These are phyloP conservation scores for Aphelinus certus DNA, from an alignment of 1,140 invertebrate genomes.

Conservation along the genomic window DNA sequence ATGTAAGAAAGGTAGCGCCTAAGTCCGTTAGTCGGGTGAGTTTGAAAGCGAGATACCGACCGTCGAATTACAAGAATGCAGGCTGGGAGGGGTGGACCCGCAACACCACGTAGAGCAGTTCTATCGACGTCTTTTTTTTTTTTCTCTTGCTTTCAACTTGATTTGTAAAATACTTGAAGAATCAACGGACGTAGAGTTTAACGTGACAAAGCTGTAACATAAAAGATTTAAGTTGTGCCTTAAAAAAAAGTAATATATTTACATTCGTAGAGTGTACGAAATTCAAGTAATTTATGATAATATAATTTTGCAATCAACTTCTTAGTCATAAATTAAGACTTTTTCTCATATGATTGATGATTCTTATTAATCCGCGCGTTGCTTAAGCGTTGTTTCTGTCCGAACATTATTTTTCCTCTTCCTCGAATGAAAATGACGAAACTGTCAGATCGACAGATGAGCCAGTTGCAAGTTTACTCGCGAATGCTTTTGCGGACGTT, in stretches of 20 bases:
- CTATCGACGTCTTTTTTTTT: too few species aligned
- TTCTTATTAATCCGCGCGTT: neutral
- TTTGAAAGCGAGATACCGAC: slow-evolving; percentile 12
- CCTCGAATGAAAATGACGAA: neutral
- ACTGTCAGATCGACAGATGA: slow-evolving; percentile 18
- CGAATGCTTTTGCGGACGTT: slow-evolving; percentile 18
- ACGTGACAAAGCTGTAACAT: slow-evolving; percentile 35
- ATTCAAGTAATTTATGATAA: slow-evolving; percentile 39
- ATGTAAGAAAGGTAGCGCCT: slow-evolving; percentile 39
- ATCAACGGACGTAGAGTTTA: slow-evolving; percentile 32
- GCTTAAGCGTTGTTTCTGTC: too few species aligned
- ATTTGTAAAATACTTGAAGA: slow-evolving; percentile 40
- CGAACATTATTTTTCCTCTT: too few species aligned
- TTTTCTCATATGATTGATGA: slow-evolving; percentile 26
- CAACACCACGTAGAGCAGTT: too few species aligned
- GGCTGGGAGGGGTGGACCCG: too few species aligned
- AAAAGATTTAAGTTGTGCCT: slow-evolving; percentile 42
- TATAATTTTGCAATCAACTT: slow-evolving; percentile 37
- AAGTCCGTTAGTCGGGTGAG: slow-evolving; percentile 35
- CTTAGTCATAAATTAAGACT: slow-evolving; percentile 38
- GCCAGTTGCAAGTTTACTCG: slow-evolving; percentile 28
- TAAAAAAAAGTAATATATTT: slow-evolving; percentile 38
- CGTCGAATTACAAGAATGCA: too few species aligned
- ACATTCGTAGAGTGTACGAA: slow-evolving; percentile 31
- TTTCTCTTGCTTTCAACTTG: slow-evolving; percentile 36